Base-by-base conservation (phyloP, 2,888 invertebrate genomes). In the Chironomus tentans region DNA sequence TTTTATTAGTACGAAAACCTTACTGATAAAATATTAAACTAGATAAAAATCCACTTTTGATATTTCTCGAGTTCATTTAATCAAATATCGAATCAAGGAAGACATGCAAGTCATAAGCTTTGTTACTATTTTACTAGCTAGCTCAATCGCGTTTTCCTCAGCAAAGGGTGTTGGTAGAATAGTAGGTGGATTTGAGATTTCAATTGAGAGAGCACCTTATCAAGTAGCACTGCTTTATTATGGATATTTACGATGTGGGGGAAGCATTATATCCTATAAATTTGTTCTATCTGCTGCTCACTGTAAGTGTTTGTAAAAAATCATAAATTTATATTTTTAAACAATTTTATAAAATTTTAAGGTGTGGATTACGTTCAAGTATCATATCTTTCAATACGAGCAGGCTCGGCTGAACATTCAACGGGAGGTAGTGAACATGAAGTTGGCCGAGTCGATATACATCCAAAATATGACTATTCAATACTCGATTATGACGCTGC, bases 181-280 rank as follows among this genome's bases (percentile, higher is more conserved):
- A 21, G 76, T 77, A 22, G 77, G 77, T 12, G 77, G 77, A 1
- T 15, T 61, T n/a, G 38, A 69, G 18, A 77, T 77, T 13, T 18
- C 47, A 4, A 77, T 77, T 15, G 77, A 76, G 10, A 46, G 65
- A 56, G 70, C 46, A 56, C 77, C 77, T 10, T 77, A 76, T 22
- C 77, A 77, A 77, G 77, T 71, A 0, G 68, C 72, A 15, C 6
- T 77, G 4, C 65, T 62, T 0, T 38, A 22, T 38, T 77, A 50
- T 28, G 77, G 72, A 4, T 21, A 12, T 6, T 76, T 71, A 13
- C 24, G 28, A 38, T 77, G 77, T 18, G 77, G 77, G 18, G 65
- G 47, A 10, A 46, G 24, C 5, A 68, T 72, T 7, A 71, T 56
- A 12, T 15, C n/a, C 7, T 13, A 62, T 7, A 15, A 50, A 18